Conservation (phyloP, 1,140 invertebrate species). For the Sitophilus oryzae region DNA sequence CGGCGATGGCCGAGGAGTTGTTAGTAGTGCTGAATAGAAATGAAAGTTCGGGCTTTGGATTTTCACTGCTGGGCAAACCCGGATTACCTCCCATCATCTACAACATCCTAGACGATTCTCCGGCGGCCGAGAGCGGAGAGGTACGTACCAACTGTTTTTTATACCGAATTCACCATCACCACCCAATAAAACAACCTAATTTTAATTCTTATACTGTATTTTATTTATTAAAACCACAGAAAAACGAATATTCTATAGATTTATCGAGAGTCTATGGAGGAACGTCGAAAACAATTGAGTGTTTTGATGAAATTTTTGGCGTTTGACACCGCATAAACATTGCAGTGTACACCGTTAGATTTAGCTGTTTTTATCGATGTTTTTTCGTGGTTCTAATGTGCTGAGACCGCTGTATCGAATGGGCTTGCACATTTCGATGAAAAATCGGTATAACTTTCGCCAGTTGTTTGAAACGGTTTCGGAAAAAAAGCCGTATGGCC, state of each 20-base stretch:
- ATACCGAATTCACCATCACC: conserved; percentile 11
- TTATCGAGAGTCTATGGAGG: no score
- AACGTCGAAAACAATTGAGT: neutral
- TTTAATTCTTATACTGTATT: no score
- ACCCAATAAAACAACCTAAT: neutral
- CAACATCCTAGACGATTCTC: conserved; percentile 85
- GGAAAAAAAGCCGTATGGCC: conserved; percentile 3
- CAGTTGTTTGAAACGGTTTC: neutral
- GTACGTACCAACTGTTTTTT: conserved; percentile 51
- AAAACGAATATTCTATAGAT: no score
- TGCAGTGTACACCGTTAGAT: neutral
- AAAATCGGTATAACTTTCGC: neutral
- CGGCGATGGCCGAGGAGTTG: conserved; percentile 80
- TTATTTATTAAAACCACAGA: no score
- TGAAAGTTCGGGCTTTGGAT: conserved; percentile 80
- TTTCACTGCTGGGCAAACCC: conserved; percentile 80
- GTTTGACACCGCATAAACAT: neutral
- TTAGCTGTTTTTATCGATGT: no score
- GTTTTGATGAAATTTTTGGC: neutral
- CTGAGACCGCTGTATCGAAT: neutral
- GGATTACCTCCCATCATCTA: conserved; percentile 86
- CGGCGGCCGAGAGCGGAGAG: conserved; percentile 80
- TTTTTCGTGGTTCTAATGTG: neutral
- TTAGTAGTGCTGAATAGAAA: conserved; percentile 74
- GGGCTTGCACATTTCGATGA: neutral